These are phyloP conservation scores for Leptinotarsa tumamoca DNA, from an alignment of 2,888 invertebrate genomes.

Conservation along the genomic window DNA sequence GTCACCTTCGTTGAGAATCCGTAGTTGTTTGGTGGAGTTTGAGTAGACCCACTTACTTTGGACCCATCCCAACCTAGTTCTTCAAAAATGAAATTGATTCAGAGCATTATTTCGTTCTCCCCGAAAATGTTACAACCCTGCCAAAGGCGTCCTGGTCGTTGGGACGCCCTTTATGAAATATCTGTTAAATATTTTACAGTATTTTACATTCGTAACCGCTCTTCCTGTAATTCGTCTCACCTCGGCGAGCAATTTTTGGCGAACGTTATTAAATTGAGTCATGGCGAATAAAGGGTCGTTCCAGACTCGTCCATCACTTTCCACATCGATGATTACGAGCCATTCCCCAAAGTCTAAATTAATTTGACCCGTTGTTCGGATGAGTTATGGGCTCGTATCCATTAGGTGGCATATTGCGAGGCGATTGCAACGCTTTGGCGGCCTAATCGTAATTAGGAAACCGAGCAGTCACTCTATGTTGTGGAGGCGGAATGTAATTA, in stretches of 20 bases:
- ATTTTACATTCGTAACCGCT: too few relatives aligned
- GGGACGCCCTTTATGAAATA: too few relatives aligned
- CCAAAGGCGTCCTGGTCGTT: too few relatives aligned
- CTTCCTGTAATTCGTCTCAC: background rate
- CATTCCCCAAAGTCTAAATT: constrained; percentile 61
- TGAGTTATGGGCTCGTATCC: constrained; percentile 63
- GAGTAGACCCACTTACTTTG: too few relatives aligned
- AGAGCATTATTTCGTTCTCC: too few relatives aligned
- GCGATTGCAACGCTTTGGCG: constrained; percentile 62
- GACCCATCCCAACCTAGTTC: too few relatives aligned
- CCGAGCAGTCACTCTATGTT: constrained; percentile 54
- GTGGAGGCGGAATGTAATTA: constrained; percentile 62
- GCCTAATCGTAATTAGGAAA: constrained; percentile 59
- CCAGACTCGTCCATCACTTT: constrained; percentile 33
- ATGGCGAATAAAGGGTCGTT: constrained; percentile 15
- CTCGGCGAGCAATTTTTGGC: background rate
- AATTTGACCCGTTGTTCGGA: constrained; percentile 63
- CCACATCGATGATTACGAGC: constrained; percentile 48
- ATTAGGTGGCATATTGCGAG: constrained; percentile 65
- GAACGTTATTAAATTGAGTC: constrained; percentile 15
- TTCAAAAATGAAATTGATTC: too few relatives aligned
- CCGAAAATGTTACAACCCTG: too few relatives aligned
- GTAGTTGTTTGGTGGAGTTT: too few relatives aligned
- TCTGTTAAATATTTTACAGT: too few relatives aligned
- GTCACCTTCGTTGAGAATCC: too few relatives aligned